phyloP scores from a whole-genome alignment of 2,888 invertebrate genomes.

The Antheraea assamensis region DNA sequence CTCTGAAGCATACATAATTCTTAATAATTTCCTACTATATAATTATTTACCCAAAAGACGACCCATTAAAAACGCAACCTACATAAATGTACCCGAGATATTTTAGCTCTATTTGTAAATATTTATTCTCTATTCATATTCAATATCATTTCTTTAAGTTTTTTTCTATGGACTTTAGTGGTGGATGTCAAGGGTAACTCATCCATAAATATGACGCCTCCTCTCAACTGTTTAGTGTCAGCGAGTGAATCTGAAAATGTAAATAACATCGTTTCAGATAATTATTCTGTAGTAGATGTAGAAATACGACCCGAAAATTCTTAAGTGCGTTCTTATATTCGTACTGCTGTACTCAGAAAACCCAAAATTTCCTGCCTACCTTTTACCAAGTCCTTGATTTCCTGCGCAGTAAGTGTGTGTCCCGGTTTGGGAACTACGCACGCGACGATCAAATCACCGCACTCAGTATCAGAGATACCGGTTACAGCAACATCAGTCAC shows the following conservation, averaged over 20 bases:
- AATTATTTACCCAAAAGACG: too few relatives aligned
- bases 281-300: not conserved
- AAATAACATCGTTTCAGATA: not conserved
- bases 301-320: not conserved
- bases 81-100: too few relatives aligned
- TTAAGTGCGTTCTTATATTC: too few relatives aligned
- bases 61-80: too few relatives aligned
- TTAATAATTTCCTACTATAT: too few relatives aligned
- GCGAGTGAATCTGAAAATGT: conserved; percentile 42
- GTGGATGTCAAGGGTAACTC: conserved; percentile 48
- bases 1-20: too few relatives aligned
- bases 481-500: conserved; percentile 57
- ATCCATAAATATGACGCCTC: conserved; percentile 52
- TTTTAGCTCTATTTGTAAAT: not conserved
- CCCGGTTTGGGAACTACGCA: conserved; percentile 46
- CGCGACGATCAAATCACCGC: conserved; percentile 57
- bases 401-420: conserved; percentile 40
- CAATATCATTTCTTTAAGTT: conserved; percentile 50
- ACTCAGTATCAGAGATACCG: conserved; percentile 44
- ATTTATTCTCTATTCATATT: conserved; percentile 37
- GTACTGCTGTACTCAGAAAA: too few relatives aligned
- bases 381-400: conserved; percentile 61
- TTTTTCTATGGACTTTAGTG: conserved; percentile 46
- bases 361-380: conserved; percentile 33
- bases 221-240: conserved; percentile 51